Conservation (phyloP, 1,140 invertebrate species). For the Diabrotica undecimpunctata region DNA sequence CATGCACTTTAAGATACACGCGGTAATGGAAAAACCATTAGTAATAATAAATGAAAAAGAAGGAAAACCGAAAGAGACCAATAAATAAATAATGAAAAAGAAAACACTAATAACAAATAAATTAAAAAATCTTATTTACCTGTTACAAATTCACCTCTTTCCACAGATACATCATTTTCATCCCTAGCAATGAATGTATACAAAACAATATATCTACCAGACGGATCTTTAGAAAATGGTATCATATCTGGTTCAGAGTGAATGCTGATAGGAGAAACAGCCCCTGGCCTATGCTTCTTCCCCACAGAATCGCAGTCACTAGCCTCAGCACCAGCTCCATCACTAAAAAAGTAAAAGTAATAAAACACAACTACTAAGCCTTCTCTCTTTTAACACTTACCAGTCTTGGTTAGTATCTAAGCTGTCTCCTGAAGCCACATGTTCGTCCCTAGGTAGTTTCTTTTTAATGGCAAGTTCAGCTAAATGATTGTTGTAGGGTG, state of each 20-base stretch:
- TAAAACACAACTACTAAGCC: background rate
- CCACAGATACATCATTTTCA: constrained; percentile 92
- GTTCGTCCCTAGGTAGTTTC: constrained; percentile 68
- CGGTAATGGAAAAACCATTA: no score
- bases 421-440: constrained; percentile 38
- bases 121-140: constrained; percentile 31
- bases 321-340: constrained; percentile 42
- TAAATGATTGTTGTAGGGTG: constrained; percentile 75
- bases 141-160: constrained; percentile 90
- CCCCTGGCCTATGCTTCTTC: constrained; percentile 55
- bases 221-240: constrained; percentile 89
- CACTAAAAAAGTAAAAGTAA: constrained; percentile 33
- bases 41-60: no score
- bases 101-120: no score
- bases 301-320: constrained; percentile 48
- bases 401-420: constrained; percentile 42
- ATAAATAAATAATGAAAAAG: no score
- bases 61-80: no score
- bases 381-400: constrained; percentile 25
- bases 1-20: no score
- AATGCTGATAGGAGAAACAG: constrained; percentile 56
- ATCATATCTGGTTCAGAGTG: constrained; percentile 69
- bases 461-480: constrained; percentile 78
- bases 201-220: constrained; percentile 84
- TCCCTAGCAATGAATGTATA: constrained; percentile 90